Evolutionary conservation across 1,140 invertebrate species (phyloP).

Genomic region (Matsumurasca onukii): DNA sequence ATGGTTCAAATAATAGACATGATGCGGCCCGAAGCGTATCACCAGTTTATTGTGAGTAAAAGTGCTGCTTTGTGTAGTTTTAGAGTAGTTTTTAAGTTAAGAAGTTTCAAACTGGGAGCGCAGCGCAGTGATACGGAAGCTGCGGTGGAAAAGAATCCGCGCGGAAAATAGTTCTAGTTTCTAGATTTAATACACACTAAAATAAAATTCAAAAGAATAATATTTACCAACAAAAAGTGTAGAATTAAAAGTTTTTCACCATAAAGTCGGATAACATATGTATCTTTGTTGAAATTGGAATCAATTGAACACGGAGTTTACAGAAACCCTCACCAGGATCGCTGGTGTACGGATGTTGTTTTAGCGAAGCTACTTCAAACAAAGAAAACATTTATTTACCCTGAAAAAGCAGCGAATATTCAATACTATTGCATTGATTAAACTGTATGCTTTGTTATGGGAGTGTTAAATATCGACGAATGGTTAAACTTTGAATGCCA

Average conservation of each 20-base stretch:
- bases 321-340: not conserved
- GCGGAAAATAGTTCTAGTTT: not conserved
- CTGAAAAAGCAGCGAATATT: no score
- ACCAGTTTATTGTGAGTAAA: slow-evolving; percentile 28
- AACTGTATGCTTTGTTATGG: no score
- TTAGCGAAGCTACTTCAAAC: no score
- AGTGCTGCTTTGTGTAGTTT: no score
- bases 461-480: no score
- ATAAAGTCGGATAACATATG: not conserved
- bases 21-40: slow-evolving; percentile 22
- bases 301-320: not conserved
- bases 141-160: not conserved
- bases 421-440: no score
- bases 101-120: no score
- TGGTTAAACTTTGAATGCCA: no score
- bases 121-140: not conserved
- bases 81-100: no score
- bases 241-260: not conserved
- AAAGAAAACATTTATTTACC: no score
- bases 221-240: not conserved
- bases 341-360: not conserved
- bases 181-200: no score
- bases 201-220: no score
- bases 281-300: not conserved
- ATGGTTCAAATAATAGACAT: slow-evolving; percentile 30